Base-by-base conservation (phyloP, 2,113 vertebrate genomes). In the Synchiropus splendidus region DNA sequence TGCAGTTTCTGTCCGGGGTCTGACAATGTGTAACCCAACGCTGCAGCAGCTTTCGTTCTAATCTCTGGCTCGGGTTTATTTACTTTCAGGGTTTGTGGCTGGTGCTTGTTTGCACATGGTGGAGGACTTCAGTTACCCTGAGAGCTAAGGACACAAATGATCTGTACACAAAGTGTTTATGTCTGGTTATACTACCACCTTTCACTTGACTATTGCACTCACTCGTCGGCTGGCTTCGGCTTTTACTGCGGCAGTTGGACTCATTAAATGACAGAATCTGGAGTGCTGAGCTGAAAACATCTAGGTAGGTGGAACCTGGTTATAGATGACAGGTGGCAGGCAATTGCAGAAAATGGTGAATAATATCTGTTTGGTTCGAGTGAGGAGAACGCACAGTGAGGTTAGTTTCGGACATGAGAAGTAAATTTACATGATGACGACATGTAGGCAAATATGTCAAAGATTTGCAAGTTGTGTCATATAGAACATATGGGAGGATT, bases 61-160 rank as follows among this genome's bases (percentile, higher is more conserved):
- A 66, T 56, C 48, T 49, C 40, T 53, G 37, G 44, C 41, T 56
- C 36, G 9, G 13, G 11, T 3, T 32, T 77, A 48, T 82, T 80
- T 81, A 61, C 80, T 69, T 75, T 82, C 39, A 55, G 73, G 78
- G 77, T 67, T 83, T 67, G 75, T 48, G 65, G 64, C 48, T 1
- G 58, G 45, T 63, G 36, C 8, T 37, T 77, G 74, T 81, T 80
- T 84, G 75, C 74, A 58, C 61, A 82, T 82, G 79, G 83, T 40
- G 81, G 78, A 77, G 78, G 69, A 78, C 75, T 79, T 79, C 71
- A 77, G 67, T 68, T 54, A 37, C 59, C 32, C 63, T 48, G 57
- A 64, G 59, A 57, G 57, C 75, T 47, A 4, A 31, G 43, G 46
- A 51, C 58, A 53, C 13, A 31, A 67, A 69, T 42, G 58, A 63